phyloP scores from a whole-genome alignment of 2,797 vertebrate species.

The Sebastolobus alascanus region DNA sequence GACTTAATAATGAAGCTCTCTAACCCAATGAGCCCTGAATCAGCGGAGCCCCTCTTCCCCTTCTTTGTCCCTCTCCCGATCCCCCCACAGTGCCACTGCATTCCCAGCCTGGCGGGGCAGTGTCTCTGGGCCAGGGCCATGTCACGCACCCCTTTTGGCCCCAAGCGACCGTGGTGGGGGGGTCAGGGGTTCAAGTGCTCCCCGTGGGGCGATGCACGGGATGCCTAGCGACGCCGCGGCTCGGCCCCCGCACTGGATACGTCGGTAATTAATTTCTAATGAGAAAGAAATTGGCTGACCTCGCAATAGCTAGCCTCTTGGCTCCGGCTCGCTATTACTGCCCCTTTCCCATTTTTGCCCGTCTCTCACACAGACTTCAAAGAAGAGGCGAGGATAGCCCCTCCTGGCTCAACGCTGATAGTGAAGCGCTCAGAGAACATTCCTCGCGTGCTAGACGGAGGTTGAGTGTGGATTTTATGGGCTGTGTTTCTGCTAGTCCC shows the following conservation, averaged over 20 bases:
- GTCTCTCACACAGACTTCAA: conserved; percentile 53
- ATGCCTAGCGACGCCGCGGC: conserved; percentile 54
- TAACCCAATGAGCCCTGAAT: conserved; percentile 72
- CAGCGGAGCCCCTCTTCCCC: conserved; percentile 68
- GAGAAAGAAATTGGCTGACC: conserved; percentile 64
- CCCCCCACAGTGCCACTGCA: conserved; percentile 77
- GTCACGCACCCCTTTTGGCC: conserved; percentile 75
- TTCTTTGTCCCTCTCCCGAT: conserved; percentile 66
- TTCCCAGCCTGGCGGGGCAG: conserved; percentile 81
- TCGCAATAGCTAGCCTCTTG: conserved; percentile 42
- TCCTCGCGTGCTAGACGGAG: conserved; percentile 66
- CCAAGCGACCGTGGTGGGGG: conserved; percentile 53
- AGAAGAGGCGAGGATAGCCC: conserved; percentile 51
- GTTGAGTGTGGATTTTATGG: conserved; percentile 71
- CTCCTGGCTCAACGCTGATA: conserved; percentile 47
- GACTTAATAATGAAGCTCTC: conserved; percentile 78
- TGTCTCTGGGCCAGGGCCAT: conserved; percentile 76
- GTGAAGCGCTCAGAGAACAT: conserved; percentile 60
- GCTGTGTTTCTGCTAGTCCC: conserved; percentile 67
- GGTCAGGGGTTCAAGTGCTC: conserved; percentile 82
- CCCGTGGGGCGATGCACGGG: conserved; percentile 60
- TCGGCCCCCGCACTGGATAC: conserved; percentile 48
- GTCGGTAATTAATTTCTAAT: conserved; percentile 75
- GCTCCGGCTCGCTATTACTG: conserved; percentile 36
- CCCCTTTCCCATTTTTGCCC: conserved; percentile 19